A percentile compares a stretch with the other conserved stretches of the same genome.
These are phyloP conservation scores for Tetragonisca angustula DNA, from an alignment of 2,888 invertebrate genomes.

Conservation along the genomic window DNA sequence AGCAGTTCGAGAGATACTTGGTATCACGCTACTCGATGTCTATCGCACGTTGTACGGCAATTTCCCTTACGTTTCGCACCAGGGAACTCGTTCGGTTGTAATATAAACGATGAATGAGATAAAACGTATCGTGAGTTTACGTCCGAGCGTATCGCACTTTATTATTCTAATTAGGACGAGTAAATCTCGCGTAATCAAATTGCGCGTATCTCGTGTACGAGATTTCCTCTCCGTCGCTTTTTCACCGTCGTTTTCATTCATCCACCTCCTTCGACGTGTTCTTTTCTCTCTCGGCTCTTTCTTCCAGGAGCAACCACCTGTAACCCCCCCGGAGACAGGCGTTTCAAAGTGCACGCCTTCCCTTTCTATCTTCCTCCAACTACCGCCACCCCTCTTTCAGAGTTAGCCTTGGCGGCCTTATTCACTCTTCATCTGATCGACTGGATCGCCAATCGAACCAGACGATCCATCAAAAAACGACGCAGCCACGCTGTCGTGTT, in stretches of 20 bases:
- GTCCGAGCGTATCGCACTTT: slow-evolving; percentile 3
- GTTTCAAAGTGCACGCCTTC: slow-evolving; percentile 45
- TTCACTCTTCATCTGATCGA: slow-evolving; percentile 43
- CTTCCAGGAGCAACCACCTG: slow-evolving; percentile 73
- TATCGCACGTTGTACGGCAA: not conserved
- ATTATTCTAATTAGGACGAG: slow-evolving; percentile 21
- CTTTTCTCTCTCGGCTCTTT: slow-evolving; percentile 57
- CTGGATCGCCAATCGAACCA: slow-evolving; percentile 54
- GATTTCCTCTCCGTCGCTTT: slow-evolving; percentile 1
- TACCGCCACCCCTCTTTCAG: not conserved
- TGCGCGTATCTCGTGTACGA: not conserved
- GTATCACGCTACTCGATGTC: slow-evolving; percentile 8
- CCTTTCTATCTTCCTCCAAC: slow-evolving; percentile 24
- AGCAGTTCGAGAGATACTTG: not conserved
- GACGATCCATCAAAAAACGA: slow-evolving; percentile 55
- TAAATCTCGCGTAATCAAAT: slow-evolving; percentile 32
- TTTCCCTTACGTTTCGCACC: not conserved
- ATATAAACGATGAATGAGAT: not conserved
- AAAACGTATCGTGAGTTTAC: not conserved
- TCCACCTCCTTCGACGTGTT: slow-evolving; percentile 21
- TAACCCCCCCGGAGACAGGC: slow-evolving; percentile 67
- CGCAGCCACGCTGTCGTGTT: slow-evolving; percentile 20
- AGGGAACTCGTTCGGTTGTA: not conserved
- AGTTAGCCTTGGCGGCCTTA: slow-evolving; percentile 31
- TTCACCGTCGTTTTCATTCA: slow-evolving; percentile 19